Conservation (phyloP, 2,113 vertebrate species). For the Nothocercus julius region DNA sequence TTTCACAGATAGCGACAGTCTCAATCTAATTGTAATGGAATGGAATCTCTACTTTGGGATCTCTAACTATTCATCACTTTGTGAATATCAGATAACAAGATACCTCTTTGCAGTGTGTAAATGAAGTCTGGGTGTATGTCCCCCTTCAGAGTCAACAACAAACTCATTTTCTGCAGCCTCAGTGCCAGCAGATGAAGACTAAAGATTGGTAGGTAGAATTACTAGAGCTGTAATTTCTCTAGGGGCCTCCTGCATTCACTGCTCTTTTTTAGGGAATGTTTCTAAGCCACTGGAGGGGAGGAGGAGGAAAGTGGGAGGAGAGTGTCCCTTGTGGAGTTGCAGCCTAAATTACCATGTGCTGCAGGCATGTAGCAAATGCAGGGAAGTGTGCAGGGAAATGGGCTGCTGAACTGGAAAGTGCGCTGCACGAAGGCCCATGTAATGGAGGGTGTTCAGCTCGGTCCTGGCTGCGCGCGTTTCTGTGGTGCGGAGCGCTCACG, state of each 20-base stretch:
- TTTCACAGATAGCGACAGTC: not conserved
- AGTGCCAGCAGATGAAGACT: not conserved
- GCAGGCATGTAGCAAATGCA: not conserved
- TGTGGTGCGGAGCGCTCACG: no score
- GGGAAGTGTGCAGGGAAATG: not conserved
- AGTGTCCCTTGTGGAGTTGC: not conserved
- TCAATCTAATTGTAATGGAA: not conserved
- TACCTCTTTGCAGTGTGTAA: not conserved
- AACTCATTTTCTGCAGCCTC: not conserved
- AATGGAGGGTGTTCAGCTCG: not conserved
- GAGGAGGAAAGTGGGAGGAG: not conserved
- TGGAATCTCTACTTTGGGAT: not conserved
- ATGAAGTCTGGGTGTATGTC: not conserved
- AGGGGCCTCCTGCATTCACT: not conserved
- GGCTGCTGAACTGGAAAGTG: not conserved
- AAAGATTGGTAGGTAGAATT: not conserved
- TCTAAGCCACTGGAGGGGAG: not conserved
- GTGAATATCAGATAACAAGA: not conserved
- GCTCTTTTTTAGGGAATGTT: not conserved
- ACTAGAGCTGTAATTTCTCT: not conserved
- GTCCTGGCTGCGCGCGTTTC: accelerated
- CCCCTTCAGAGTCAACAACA: not conserved
- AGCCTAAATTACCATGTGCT: not conserved
- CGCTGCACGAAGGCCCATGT: accelerated
- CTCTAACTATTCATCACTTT: not conserved